Conservation (phyloP, 1,140 invertebrate species). For the Orchestia grillus region DNA sequence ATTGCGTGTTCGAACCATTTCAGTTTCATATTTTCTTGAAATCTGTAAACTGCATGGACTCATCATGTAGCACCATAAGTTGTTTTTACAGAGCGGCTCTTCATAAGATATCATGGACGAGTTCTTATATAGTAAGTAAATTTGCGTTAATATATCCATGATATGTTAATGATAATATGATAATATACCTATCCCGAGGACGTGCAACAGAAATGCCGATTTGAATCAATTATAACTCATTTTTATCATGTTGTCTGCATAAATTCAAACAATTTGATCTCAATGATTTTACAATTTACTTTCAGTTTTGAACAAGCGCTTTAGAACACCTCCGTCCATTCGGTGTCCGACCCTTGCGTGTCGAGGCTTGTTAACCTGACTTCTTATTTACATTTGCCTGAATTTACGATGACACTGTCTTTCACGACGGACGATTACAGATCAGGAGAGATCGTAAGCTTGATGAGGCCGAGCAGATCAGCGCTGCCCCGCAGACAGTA, state of each 20-base stretch:
- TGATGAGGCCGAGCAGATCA: not conserved
- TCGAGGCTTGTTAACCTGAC: not conserved
- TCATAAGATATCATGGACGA: too few relatives aligned
- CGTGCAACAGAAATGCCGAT: not conserved
- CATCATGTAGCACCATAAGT: too few relatives aligned
- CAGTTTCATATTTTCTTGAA: too few relatives aligned
- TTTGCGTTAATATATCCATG: too few relatives aligned
- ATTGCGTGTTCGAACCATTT: too few relatives aligned
- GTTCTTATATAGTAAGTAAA: too few relatives aligned
- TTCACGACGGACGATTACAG: not conserved
- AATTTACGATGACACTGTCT: not conserved
- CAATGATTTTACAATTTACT: not conserved
- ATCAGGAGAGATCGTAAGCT: not conserved
- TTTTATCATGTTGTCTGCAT: not conserved
- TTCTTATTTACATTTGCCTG: not conserved
- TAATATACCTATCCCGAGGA: too few relatives aligned
- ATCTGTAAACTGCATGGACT: too few relatives aligned
- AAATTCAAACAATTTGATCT: not conserved
- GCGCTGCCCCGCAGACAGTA: not conserved
- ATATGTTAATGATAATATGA: too few relatives aligned
- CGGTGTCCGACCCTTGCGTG: not conserved
- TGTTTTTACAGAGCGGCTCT: too few relatives aligned
- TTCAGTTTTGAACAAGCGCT: not conserved
- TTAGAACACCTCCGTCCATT: not conserved
- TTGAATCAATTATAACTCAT: not conserved